Base-by-base conservation (phyloP, 2,888 invertebrate genomes). In the Drosophila atripex region DNA sequence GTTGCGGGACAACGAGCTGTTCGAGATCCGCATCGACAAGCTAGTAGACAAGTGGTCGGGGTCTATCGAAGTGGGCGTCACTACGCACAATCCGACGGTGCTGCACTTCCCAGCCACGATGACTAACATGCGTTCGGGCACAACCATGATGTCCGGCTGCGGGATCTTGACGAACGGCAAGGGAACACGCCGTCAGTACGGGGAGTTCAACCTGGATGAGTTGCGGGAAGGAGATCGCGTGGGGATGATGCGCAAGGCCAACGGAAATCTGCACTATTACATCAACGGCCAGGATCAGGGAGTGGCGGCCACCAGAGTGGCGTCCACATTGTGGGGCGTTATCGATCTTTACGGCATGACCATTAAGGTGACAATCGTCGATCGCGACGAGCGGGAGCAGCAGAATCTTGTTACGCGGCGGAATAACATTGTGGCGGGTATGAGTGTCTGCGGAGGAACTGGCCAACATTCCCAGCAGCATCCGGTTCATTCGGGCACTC, bases 131-230 rank as follows among this genome's bases (percentile, higher is more conserved):
- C 94, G 97, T 61, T 95, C 95, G 23, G 95, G 98, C 8, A 97
- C 97, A 1, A 96, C 97, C 32, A 97, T 97, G 96, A 98, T 99
- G 98, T 98, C 98, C 16, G 98, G 98, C 0, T 97, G 97, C 92
- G 98, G 98, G 59, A 97, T 99, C 79, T 93, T 98, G n/a, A 96
- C 97, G 2, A 98, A 98, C 90, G 98, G 98, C 0, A 98, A 98
- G 91, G 98, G 98, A 5, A 97, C 97, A 1, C 94, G 97, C 73
- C 93, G 97, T 70, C 98, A 98, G 90, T 98, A 98, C 90, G 98
- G 98, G 0, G 95, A 96, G 87, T 97, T 97, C 88, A 98, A 98
- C 92, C 93, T 99, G 75, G 99, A 99, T 90, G 97, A 98, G 90
- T 93, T 99, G 12, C 94, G 96, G 88, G 97, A 97, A 92, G 98